phyloP scores from a whole-genome alignment of 2,888 invertebrate species.

The Sesamia inferens region DNA sequence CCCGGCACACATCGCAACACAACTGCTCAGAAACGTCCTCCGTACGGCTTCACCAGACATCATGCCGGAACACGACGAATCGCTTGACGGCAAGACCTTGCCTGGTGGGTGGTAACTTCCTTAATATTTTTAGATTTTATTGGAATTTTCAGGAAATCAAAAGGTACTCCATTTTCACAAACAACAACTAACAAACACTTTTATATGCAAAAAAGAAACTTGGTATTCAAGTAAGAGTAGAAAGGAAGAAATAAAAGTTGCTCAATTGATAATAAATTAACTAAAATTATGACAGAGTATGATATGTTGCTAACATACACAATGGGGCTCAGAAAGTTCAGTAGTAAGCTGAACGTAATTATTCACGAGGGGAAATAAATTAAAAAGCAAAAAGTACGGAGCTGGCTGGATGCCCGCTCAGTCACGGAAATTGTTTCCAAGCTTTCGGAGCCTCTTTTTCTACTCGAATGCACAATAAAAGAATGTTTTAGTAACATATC shows the following conservation, averaged over 20 bases:
- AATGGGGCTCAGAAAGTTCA: conserved; percentile 48
- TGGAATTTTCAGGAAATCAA: conserved; percentile 15
- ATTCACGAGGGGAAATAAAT: conserved; percentile 65
- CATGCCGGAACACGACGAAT: too few species aligned
- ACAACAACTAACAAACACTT: conserved; percentile 3
- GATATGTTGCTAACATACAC: conserved; percentile 52
- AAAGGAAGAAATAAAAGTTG: conserved; percentile 43
- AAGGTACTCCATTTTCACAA: conserved; percentile 27
- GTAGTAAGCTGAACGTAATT: conserved; percentile 60
- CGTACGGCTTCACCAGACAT: too few species aligned
- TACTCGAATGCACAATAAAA: conserved; percentile 57
- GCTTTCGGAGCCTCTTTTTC: conserved; percentile 60
- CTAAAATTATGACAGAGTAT: conserved; percentile 56
- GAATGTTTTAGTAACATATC: conserved; percentile 54
- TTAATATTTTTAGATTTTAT: background rate
- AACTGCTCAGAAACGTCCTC: too few species aligned
- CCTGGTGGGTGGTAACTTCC: too few species aligned
- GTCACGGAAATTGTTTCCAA: conserved; percentile 49
- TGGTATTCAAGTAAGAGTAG: conserved; percentile 35
- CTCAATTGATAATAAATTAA: conserved; percentile 52
- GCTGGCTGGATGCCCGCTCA: conserved; percentile 70
- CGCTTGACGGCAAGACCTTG: too few species aligned
- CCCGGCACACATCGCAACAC: too few species aligned
- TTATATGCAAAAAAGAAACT: conserved; percentile 31
- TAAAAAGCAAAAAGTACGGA: conserved; percentile 67